Conservation (phyloP, 2,888 invertebrate species). For the Melieria crassipennis region DNA sequence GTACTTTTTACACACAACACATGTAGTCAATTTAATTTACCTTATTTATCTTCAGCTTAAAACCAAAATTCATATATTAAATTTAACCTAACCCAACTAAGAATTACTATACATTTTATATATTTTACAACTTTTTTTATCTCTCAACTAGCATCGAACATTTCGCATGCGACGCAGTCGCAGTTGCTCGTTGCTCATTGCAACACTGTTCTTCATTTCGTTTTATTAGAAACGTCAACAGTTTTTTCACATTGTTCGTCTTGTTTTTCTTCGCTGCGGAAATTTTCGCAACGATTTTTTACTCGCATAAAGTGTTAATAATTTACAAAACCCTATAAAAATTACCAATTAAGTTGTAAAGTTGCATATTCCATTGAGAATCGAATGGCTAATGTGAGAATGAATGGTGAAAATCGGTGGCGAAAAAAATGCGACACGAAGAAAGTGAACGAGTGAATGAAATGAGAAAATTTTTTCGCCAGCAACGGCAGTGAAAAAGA, state of each 20-base stretch:
- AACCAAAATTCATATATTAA: too few species aligned
- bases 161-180: too few species aligned
- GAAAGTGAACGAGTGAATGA: slow-evolving; percentile 30
- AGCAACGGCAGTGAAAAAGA: slow-evolving; percentile 15
- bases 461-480: slow-evolving; percentile 32
- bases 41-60: too few species aligned
- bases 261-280: slow-evolving; percentile 40
- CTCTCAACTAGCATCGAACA: too few species aligned
- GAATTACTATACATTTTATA: too few species aligned
- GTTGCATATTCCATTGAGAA: slow-evolving; percentile 8
- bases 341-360: slow-evolving; percentile 34
- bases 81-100: too few species aligned
- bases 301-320: slow-evolving; percentile 29
- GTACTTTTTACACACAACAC: too few species aligned
- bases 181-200: not conserved
- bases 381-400: not conserved
- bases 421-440: slow-evolving; percentile 20
- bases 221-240: slow-evolving; percentile 45
- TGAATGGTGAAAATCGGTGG: not conserved
- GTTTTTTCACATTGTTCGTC: slow-evolving; percentile 42
- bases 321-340: slow-evolving; percentile 19
- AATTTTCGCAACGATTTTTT: slow-evolving; percentile 45
- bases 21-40: too few species aligned
- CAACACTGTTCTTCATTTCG: slow-evolving; percentile 25
- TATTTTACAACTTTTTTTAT: too few species aligned